Evolutionary conservation across 92 coral and sea anemone genomes (phyloP), one percentile per base, ranked within the genome.

Genomic region (Phenganax stokvisi): DNA sequence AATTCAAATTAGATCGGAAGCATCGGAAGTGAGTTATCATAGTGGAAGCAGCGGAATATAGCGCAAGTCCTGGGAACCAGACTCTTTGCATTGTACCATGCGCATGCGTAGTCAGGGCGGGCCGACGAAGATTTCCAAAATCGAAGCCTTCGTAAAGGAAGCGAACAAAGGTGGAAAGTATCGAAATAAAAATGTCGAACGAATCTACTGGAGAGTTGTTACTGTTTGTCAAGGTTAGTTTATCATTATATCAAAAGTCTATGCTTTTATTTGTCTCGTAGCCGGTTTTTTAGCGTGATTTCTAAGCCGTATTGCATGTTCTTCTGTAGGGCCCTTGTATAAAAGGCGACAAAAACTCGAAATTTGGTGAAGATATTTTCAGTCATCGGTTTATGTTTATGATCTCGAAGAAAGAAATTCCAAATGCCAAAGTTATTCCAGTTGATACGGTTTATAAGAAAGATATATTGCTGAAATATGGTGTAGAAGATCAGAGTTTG

Each of bases 331-430:
- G 73, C 30, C 73, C 83, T 30, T 47, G 53, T 17, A 79, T 79
- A 20, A 79, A 63, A 63, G 83, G 74, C 83, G 74, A 63, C 56
- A 79, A 25, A 15, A 62, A 79, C 15, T 79, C 83, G 51, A 79
- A 63, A 54, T 79, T 90, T 71, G 91, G 94, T 30, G 91, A 83
- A 31, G 90, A 89, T 74, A 89, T 90, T 27, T 90, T 90, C 86
- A 77, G 91, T 66, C 94, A 90, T n/a, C 89, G 94, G 58, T 88
- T 90, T 74, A 90, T 90, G 94, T 86, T 90, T 84, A 90, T 90
- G 91, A 68, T 88, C 12, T 82, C 86, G 9, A 64, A 86, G 81
- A 90, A 90, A 81, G 87, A 87, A 55, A 52, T 90, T 27, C 77
- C 86, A 12, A 79, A 79, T 54, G 87, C 86, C 65, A 81, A 84